Evolutionary conservation across 1,140 invertebrate genomes (phyloP).

Genomic region (Grapholita molesta): DNA sequence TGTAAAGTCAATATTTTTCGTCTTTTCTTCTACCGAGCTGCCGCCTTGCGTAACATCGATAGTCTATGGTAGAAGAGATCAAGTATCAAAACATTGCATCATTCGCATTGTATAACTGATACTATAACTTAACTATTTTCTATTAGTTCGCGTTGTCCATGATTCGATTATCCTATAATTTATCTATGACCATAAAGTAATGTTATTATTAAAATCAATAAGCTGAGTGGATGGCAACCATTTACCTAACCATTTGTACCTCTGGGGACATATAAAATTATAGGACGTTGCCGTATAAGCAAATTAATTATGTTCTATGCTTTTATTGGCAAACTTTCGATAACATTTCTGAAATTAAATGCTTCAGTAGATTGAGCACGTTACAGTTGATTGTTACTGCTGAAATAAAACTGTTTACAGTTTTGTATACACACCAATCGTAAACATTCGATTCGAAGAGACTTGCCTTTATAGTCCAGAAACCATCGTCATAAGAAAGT

Average conservation of each 20-base stretch:
- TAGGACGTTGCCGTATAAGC: neutral
- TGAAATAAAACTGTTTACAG: slow-evolving; percentile 12
- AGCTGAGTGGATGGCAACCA: neutral
- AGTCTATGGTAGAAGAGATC: neutral
- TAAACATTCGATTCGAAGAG: neutral
- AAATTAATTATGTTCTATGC: neutral
- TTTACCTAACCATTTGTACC: slow-evolving; percentile 8
- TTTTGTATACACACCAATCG: slow-evolving; percentile 3
- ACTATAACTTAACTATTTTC: neutral
- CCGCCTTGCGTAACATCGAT: neutral
- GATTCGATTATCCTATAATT: slow-evolving; percentile 6
- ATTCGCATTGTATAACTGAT: neutral
- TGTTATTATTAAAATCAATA: slow-evolving; percentile 19
- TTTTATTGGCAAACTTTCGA: neutral
- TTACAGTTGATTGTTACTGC: neutral
- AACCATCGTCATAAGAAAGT: neutral
- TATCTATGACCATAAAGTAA: slow-evolving; percentile 7
- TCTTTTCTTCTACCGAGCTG: neutral
- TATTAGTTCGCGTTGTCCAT: neutral
- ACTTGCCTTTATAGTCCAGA: neutral
- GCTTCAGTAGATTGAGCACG: neutral
- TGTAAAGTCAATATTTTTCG: neutral
- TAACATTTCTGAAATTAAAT: neutral
- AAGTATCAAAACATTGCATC: slow-evolving; percentile 9
- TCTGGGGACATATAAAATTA: slow-evolving; percentile 2